Conservation (phyloP, 2,888 invertebrate genomes). For the Agonopterix heracliana region DNA sequence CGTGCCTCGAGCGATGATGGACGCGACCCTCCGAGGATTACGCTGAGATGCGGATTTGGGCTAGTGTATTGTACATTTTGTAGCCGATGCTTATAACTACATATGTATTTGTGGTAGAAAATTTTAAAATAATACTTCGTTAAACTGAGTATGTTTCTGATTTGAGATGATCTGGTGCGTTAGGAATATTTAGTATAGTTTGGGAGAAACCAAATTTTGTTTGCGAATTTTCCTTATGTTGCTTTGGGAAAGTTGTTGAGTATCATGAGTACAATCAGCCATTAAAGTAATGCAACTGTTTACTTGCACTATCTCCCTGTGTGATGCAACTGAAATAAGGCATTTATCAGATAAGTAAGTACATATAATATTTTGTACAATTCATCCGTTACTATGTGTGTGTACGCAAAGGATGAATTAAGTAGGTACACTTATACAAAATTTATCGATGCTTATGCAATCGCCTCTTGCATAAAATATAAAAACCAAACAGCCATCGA, state of each 20-base stretch:
- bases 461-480: neutral
- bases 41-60: conserved; percentile 5
- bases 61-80: conserved; percentile 1
- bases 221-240: no score
- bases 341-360: no score
- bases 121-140: neutral
- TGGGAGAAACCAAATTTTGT: no score
- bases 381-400: no score
- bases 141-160: neutral
- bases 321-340: no score
- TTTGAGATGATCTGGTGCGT: neutral
- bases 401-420: neutral
- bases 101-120: neutral
- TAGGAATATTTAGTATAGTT: neutral
- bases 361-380: no score
- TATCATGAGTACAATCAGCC: no score
- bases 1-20: conserved; percentile 16
- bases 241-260: no score
- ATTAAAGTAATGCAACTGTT: no score
- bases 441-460: neutral
- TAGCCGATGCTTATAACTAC: neutral
- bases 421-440: neutral
- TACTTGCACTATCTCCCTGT: no score
- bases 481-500: neutral
- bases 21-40: conserved; percentile 16